Evolutionary conservation across 2,888 invertebrate genomes (phyloP).

Genomic region (Cataglyphis albicans): DNA sequence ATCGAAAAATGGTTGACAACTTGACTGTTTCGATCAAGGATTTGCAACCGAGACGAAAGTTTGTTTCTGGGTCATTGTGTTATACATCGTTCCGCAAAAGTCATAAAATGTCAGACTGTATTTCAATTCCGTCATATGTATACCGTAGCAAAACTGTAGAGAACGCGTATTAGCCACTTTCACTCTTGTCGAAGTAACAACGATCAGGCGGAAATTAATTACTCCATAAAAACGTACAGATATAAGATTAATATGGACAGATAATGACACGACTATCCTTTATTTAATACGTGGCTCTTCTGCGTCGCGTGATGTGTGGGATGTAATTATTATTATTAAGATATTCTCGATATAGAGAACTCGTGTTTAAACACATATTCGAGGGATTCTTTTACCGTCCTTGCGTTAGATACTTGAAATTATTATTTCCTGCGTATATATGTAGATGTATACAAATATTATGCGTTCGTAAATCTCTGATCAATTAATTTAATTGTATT

Average conservation of each 20-base stretch:
- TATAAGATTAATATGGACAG: conserved; percentile 67
- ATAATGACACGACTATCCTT: conserved; percentile 64
- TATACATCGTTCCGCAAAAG: conserved; percentile 18
- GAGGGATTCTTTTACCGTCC: conserved; percentile 48
- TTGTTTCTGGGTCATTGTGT: conserved; percentile 30
- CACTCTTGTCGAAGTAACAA: conserved; percentile 43
- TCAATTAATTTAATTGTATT: conserved; percentile 28
- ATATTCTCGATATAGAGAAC: conserved; percentile 36
- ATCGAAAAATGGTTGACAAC: neutral
- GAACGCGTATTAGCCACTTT: conserved; percentile 33
- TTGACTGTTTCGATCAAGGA: neutral
- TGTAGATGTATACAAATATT: conserved; percentile 10
- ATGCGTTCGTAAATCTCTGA: conserved; percentile 10
- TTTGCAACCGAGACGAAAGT: neutral
- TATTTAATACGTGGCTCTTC: conserved; percentile 62
- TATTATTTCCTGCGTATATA: conserved; percentile 31
- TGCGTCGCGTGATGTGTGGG: conserved; percentile 27
- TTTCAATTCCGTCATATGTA: conserved; percentile 12
- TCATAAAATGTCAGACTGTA: conserved; percentile 33
- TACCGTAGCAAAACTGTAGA: conserved; percentile 15
- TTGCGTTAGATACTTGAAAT: conserved; percentile 42
- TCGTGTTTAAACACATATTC: conserved; percentile 30
- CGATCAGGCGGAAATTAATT: conserved; percentile 54
- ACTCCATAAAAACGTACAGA: conserved; percentile 56
- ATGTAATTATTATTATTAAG: conserved; percentile 49